Evolutionary conservation across 1,140 invertebrate species (phyloP).

Genomic region (Globodera ellingtonae): DNA sequence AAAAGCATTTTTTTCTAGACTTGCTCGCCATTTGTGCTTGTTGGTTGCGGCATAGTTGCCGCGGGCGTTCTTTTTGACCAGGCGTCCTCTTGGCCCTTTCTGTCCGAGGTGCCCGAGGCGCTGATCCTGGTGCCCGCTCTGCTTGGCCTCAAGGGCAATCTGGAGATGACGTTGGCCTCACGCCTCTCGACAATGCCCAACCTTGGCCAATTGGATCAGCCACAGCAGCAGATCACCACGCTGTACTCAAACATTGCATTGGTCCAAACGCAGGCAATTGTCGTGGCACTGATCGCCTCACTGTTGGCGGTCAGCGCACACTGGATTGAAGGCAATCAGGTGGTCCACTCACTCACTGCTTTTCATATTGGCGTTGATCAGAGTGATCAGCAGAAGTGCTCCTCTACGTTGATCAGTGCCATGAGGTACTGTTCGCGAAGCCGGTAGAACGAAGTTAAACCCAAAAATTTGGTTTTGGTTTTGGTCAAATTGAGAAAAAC

Average conservation of each 20-base stretch:
- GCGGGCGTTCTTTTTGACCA: conserved; percentile 80
- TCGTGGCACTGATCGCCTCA: conserved; percentile 37
- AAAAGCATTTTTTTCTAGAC: conserved; percentile 13
- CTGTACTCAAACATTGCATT: conserved; percentile 39
- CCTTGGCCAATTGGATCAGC: conserved; percentile 40
- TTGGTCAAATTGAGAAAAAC: too few species aligned
- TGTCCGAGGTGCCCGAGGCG: conserved; percentile 38
- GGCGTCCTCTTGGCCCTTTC: conserved; percentile 70
- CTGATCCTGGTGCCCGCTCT: conserved; percentile 46
- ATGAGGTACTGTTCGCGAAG: too few species aligned
- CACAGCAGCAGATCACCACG: conserved; percentile 28
- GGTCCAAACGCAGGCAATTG: conserved; percentile 62
- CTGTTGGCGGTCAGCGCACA: conserved; percentile 32
- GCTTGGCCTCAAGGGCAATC: conserved; percentile 45
- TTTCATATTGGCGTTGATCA: not conserved
- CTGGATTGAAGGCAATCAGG: conserved; percentile 37
- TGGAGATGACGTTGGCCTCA: conserved; percentile 48
- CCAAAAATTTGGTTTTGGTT: too few species aligned
- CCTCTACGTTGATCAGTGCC: too few species aligned
- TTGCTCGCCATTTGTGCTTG: conserved; percentile 26
- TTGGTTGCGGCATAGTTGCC: conserved; percentile 83
- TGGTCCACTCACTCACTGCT: not conserved
- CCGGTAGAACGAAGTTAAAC: too few species aligned
- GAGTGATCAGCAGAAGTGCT: not conserved
- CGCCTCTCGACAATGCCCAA: conserved; percentile 44